Conservation (phyloP, 2,113 vertebrate genomes). For the Cynocephalus volans region DNA sequence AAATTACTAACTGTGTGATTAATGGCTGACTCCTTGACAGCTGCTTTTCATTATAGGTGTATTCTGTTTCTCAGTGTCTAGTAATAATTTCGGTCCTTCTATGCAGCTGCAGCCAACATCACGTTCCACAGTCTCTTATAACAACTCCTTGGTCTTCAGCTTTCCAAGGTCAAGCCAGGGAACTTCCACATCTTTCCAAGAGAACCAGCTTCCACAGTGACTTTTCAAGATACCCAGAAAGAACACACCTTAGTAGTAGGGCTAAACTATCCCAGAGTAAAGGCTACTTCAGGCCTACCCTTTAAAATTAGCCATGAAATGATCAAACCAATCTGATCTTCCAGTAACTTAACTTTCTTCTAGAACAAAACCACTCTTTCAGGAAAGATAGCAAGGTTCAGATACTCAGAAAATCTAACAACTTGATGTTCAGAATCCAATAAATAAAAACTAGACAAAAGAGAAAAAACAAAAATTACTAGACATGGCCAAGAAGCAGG, state of each 20-base stretch:
- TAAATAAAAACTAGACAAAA: background rate
- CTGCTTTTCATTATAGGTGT: slow-evolving; percentile 88
- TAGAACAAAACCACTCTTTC: background rate
- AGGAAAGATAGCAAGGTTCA: background rate
- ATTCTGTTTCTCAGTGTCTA: slow-evolving; percentile 88
- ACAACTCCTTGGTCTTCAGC: slow-evolving; percentile 86
- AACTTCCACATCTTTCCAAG: slow-evolving; percentile 92
- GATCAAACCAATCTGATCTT: background rate
- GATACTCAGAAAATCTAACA: background rate
- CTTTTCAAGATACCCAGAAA: slow-evolving; percentile 33
- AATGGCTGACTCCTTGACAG: slow-evolving; percentile 60
- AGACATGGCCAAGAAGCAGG: background rate
- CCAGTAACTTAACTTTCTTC: background rate
- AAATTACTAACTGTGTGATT: slow-evolving; percentile 83
- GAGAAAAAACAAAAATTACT: background rate
- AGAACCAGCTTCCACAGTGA: slow-evolving; percentile 94
- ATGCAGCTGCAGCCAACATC: slow-evolving; percentile 88
- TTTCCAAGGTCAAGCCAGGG: slow-evolving; percentile 91
- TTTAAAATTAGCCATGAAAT: background rate
- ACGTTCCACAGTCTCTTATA: slow-evolving; percentile 88
- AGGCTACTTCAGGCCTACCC: background rate
- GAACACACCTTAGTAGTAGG: background rate
- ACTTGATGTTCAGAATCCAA: background rate
- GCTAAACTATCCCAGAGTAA: background rate
- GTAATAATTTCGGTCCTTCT: slow-evolving; percentile 89